Evolutionary conservation across 2,888 invertebrate species (phyloP), one percentile per base, ranked within the genome.

Genomic region (Diploptera punctata): DNA sequence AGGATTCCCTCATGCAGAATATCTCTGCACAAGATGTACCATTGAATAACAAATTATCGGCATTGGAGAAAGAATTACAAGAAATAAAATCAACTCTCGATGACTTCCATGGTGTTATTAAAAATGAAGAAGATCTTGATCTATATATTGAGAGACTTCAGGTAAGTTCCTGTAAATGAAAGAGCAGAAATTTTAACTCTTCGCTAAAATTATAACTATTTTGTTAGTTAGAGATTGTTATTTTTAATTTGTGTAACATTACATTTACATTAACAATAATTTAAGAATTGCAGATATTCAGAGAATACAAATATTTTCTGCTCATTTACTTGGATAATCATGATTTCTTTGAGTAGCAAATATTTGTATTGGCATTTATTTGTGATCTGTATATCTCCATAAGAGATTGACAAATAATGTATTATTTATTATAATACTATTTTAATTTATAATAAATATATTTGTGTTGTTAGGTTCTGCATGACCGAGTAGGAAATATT

Each of bases 121-220:
- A 92, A 79, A 93, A 90, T 68, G 93, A 93, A 78, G 94, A 95
- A 77, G 94, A 95, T 79, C 84, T 95, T 0, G 90, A 91, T 77
- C 84, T 94, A 5, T 94, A 94, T 79, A 90, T 94, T 9, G 93
- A 95, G 81, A 86, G 93, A 67, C 83, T 94, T 9, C 93, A 94
- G 83, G 80, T 81, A 67, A 70, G 33, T 33, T 7, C 33, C 33
- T 33, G n/a, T n/a, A n/a, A n/a, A n/a, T n/a, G n/a, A n/a, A n/a
- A n/a, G n/a, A n/a, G n/a, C n/a, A n/a, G n/a, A n/a, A n/a, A n/a
- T n/a, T n/a, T n/a, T n/a, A n/a, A n/a, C n/a, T n/a, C n/a, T n/a
- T n/a, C n/a, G n/a, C n/a, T n/a, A n/a, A n/a, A n/a, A n/a, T n/a
- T n/a, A n/a, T n/a, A n/a, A n/a, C n/a, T n/a, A n/a, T n/a, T n/a